Base-by-base conservation (phyloP, 2,797 vertebrate species). In the Gouania willdenowi region DNA sequence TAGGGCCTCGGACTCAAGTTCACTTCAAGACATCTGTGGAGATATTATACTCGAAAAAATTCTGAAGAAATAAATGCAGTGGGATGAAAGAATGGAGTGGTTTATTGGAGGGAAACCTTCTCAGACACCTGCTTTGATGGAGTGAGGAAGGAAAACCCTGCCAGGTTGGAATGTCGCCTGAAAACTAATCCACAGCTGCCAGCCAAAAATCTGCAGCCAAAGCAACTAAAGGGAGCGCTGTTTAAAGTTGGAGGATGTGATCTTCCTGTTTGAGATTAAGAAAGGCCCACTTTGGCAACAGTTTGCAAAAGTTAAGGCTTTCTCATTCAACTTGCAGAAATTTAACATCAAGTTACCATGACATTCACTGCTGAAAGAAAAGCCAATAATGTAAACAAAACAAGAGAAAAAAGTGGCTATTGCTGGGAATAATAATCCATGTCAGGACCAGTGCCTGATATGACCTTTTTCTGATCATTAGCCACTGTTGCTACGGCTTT, bases 221-320 rank as follows among this genome's bases (percentile, higher is more conserved):
- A 63, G 48, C 40, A 33, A 12, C 48, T 45, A 57, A 58, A 47
- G 12, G 49, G 28, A 41, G 44, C 10, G 13, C 40, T 6, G 44
- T 67, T 67, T 60, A 61, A 75, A 74, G 68, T 29, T 7, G 10
- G 40, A 41, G 64, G 56, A 75, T 30, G 29, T 24, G 41, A 36
- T 3, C 46, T 43, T 61, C 47, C 39, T 24, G 39, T 21, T 44
- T 43, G 14, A 23, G 8, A 60, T 49, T 20, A 55, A 41, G 9
- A 13, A 41, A 38, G 5, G 18, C 27, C 11, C 9, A 26, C 42
- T 73, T 75, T 17, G 40, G 30, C 54, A n/a, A 30, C 20, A 66
- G 58, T 37, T 16, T 11, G 21, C 46, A 25, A 29, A 37, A 14
- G 8, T 29, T 5, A 19, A 35, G 13, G 16, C 46, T 42, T n/a